Percentiles rank a stretch among this genome's conserved stretches.
These are phyloP conservation scores for Lateolabrax maculatus DNA, from an alignment of 2,797 vertebrate species.

Conservation along the genomic window DNA sequence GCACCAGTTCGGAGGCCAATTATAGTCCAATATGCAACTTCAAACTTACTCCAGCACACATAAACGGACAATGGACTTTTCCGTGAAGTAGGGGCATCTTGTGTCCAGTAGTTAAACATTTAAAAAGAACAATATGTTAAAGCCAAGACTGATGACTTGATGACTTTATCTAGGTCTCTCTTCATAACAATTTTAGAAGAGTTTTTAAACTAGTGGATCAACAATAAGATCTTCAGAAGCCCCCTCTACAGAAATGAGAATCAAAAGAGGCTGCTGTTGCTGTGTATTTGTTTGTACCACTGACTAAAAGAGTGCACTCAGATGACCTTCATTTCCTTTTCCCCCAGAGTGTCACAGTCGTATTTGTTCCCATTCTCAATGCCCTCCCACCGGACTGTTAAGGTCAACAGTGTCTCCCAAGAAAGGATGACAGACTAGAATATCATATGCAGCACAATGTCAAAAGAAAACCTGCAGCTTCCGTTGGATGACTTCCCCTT, in stretches of 20 bases:
- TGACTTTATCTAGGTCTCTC: neutral
- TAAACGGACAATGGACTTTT: neutral
- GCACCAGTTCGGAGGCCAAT: neutral
- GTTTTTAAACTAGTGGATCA: neutral
- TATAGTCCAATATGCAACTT: neutral
- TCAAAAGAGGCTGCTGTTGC: neutral
- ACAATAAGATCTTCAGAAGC: neutral
- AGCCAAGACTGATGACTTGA: neutral
- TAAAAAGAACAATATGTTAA: neutral
- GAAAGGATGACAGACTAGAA: constrained; percentile 27
- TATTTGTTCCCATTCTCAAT: constrained; percentile 58
- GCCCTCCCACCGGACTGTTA: constrained; percentile 50
- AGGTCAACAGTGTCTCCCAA: constrained; percentile 54
- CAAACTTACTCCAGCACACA: neutral
- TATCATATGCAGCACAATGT: constrained; percentile 43
- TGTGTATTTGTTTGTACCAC: constrained; percentile 52
- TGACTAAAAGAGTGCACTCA: constrained; percentile 23
- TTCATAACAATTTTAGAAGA: neutral
- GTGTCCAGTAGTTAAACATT: neutral
- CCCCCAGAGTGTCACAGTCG: constrained; percentile 30
- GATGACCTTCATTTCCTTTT: constrained; percentile 65
- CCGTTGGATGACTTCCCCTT: constrained; percentile 58
- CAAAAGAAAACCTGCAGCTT: constrained; percentile 59
- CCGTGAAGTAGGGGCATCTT: neutral
- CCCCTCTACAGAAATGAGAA: neutral